Evolutionary conservation across 2,888 invertebrate species (phyloP).

Genomic region (Pocota personata): DNA sequence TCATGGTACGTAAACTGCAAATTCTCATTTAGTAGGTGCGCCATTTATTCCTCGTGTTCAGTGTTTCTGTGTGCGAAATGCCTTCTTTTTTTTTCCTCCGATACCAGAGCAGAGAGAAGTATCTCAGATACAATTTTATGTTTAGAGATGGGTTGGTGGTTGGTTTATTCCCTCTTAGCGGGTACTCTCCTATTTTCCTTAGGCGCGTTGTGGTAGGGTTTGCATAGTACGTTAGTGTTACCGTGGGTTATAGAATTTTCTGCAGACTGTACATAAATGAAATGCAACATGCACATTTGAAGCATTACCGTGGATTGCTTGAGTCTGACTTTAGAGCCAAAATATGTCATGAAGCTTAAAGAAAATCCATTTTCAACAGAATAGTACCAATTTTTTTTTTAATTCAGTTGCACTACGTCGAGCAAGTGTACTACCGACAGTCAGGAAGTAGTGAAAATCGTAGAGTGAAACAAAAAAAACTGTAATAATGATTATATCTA

Average conservation of each 20-base stretch:
- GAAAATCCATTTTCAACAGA: background rate
- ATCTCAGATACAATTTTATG: background rate
- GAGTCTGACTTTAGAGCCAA: no score
- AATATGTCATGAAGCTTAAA: background rate
- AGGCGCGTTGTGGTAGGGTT: background rate
- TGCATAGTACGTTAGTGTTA: conserved; percentile 31
- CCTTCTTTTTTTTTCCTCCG: background rate
- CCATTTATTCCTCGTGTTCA: conserved; percentile 20
- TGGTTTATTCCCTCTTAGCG: conserved; percentile 4
- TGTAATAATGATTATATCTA: conserved; percentile 51
- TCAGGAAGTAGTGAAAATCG: conserved; percentile 54
- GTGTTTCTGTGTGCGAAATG: conserved; percentile 6
- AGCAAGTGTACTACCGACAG: background rate
- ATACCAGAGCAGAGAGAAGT: background rate
- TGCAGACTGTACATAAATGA: background rate
- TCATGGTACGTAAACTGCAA: background rate
- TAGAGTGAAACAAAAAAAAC: conserved; percentile 4
- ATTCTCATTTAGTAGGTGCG: conserved; percentile 60
- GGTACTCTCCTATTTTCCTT: background rate
- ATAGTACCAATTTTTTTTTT: background rate
- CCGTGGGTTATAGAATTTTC: background rate
- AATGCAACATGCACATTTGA: background rate
- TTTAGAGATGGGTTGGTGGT: conserved; percentile 7
- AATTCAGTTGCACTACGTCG: background rate
- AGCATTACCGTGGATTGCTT: background rate